A percentile compares a stretch with the other conserved stretches of the same genome.
Evolutionary conservation across 1,140 invertebrate genomes (phyloP).

Genomic region (Cryptotermes secundus): DNA sequence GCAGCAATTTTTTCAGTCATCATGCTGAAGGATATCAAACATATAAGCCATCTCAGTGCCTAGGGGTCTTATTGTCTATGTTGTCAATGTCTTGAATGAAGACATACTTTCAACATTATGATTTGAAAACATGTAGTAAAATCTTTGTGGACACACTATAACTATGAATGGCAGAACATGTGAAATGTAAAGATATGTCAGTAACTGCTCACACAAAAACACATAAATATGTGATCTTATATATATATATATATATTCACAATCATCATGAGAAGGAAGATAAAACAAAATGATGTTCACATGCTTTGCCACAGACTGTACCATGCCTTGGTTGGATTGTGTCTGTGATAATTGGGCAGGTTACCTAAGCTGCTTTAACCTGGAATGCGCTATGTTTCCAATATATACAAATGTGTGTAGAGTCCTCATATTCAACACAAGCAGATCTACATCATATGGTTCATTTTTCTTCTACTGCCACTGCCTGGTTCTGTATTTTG

Average conservation of each 20-base stretch:
- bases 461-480: neutral
- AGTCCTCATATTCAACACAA: neutral
- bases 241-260: no score
- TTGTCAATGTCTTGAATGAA: neutral
- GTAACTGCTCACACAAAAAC: neutral
- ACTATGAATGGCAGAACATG: neutral
- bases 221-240: neutral
- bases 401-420: neutral
- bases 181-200: neutral
- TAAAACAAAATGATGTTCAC: neutral
- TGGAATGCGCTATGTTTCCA: neutral
- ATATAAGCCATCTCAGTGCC: neutral
- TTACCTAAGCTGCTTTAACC: neutral
- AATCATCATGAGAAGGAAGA: neutral
- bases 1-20: neutral
- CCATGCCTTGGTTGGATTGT: neutral
- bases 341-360: neutral
- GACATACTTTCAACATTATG: neutral
- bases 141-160: neutral
- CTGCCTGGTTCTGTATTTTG: neutral
- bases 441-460: neutral
- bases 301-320: neutral
- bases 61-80: neutral
- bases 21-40: neutral
- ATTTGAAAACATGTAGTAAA: no score